Conservation (phyloP, 2,797 vertebrate genomes). For the Danio aesculapii region DNA sequence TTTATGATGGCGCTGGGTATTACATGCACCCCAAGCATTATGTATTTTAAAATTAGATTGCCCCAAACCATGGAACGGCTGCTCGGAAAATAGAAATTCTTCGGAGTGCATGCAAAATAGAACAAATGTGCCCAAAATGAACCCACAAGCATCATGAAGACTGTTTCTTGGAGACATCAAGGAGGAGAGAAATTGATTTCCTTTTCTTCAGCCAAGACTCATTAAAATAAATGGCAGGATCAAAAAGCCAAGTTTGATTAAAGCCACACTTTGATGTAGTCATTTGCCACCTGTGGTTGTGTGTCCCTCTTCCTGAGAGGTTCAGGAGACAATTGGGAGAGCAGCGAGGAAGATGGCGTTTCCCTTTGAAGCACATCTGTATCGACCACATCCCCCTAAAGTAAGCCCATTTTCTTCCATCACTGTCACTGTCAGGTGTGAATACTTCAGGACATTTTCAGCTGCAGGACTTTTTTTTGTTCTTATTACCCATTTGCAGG, state of each 20-base stretch:
- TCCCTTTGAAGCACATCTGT: conserved; percentile 61
- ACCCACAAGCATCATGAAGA: conserved; percentile 48
- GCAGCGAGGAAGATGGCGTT: conserved; percentile 50
- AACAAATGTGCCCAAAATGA: conserved; percentile 38
- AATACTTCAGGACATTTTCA: conserved; percentile 49
- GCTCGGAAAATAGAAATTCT: conserved; percentile 40
- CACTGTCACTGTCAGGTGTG: conserved; percentile 48
- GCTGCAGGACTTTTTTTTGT: conserved; percentile 40
- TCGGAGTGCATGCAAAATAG: conserved; percentile 33
- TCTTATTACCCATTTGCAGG: conserved; percentile 31
- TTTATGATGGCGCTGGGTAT: conserved; percentile 52
- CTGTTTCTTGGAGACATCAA: conserved; percentile 37
- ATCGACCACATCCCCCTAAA: conserved; percentile 34
- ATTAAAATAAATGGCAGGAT: conserved; percentile 65
- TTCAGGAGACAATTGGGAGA: conserved; percentile 55
- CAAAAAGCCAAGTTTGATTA: conserved; percentile 65
- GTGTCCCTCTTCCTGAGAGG: conserved; percentile 58
- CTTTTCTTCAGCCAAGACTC: conserved; percentile 57
- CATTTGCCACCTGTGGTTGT: conserved; percentile 60
- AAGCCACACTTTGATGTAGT: conserved; percentile 63
- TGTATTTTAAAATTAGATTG: conserved; percentile 49
- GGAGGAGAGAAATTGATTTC: conserved; percentile 58
- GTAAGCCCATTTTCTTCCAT: conserved; percentile 52
- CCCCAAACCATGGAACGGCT: conserved; percentile 39
- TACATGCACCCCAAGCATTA: conserved; percentile 33